Percentiles rank a stretch among this genome's conserved stretches.
These are phyloP conservation scores for Bungarus multicinctus DNA, from an alignment of 2,113 vertebrate species.

Conservation along the genomic window DNA sequence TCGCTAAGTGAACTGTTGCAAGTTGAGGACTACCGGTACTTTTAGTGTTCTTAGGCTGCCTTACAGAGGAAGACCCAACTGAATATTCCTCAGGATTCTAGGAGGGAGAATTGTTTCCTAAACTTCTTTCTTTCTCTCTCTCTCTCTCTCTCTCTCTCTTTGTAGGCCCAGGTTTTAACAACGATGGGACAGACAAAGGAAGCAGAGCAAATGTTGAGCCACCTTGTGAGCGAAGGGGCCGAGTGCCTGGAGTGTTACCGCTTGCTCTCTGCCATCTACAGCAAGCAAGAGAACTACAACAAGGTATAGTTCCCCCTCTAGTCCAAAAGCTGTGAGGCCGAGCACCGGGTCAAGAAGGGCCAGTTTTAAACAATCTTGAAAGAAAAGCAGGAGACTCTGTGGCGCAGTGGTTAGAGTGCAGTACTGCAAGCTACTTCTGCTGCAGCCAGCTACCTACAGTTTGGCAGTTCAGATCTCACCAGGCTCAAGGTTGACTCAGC, in stretches of 20 bases:
- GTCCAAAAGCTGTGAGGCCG: not conserved
- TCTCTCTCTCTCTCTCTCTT: not conserved
- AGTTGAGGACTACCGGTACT: no score
- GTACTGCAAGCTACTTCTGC: no score
- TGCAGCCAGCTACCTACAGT: no score
- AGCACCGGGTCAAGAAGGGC: no score
- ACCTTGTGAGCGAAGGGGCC: slow-evolving; percentile 75
- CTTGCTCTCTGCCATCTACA: slow-evolving; percentile 91
- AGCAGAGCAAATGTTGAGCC: slow-evolving; percentile 82
- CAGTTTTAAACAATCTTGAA: no score
- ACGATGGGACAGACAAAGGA: slow-evolving; percentile 81
- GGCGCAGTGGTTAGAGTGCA: no score
- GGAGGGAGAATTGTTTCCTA: not conserved
- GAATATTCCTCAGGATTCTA: not conserved
- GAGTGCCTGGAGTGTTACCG: slow-evolving; percentile 91
- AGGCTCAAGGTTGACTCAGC: no score
- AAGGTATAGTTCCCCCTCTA: slow-evolving; percentile 68
- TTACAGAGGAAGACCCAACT: not conserved
- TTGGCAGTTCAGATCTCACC: no score
- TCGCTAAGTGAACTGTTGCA: no score
- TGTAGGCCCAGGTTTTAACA: slow-evolving; percentile 88
- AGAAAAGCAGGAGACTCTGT: no score
- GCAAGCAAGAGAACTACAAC: slow-evolving; percentile 82
- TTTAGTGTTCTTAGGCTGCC: not conserved
- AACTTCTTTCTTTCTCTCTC: not conserved